Percentiles rank a stretch among this genome's conserved stretches.
Conservation (phyloP, 1,140 invertebrate species). For the Atta colombica region DNA sequence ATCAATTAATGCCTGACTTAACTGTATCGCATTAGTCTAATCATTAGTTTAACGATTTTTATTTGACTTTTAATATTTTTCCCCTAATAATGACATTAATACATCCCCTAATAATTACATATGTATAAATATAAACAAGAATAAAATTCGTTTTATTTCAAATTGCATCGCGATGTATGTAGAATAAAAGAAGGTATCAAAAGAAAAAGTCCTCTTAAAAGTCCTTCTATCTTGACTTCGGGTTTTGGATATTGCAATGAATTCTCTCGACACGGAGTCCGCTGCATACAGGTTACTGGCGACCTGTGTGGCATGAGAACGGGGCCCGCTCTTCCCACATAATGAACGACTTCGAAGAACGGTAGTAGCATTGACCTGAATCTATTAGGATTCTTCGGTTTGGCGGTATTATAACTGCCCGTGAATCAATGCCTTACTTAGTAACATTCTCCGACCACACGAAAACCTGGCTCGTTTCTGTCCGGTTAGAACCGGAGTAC, state of each 20-base stretch:
- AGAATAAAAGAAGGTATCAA: slow-evolving; percentile 17
- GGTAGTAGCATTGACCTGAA: slow-evolving; percentile 79
- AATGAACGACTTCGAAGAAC: slow-evolving; percentile 78
- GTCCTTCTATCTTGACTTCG: slow-evolving; percentile 41
- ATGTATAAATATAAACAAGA: background rate
- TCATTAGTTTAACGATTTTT: background rate
- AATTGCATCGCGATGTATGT: background rate
- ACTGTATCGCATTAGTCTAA: background rate
- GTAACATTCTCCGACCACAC: slow-evolving; percentile 74
- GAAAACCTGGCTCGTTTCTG: slow-evolving; percentile 70
- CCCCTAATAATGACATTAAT: background rate
- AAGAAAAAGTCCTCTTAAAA: slow-evolving; percentile 39
- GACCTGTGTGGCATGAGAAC: slow-evolving; percentile 77
- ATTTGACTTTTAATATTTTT: background rate
- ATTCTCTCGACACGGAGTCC: slow-evolving; percentile 42
- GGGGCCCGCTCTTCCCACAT: slow-evolving; percentile 73
- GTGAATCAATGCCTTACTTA: slow-evolving; percentile 79
- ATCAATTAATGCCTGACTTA: background rate
- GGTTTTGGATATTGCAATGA: slow-evolving; percentile 40
- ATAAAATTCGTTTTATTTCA: background rate
- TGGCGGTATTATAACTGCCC: slow-evolving; percentile 78
- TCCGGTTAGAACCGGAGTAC: slow-evolving; percentile 45
- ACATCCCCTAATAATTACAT: too few relatives aligned
- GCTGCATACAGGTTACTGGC: slow-evolving; percentile 67
- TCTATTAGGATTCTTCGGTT: slow-evolving; percentile 76